These are phyloP conservation scores for Diphyllodes magnificus DNA, from an alignment of 2,113 vertebrate genomes.

Conservation along the genomic window DNA sequence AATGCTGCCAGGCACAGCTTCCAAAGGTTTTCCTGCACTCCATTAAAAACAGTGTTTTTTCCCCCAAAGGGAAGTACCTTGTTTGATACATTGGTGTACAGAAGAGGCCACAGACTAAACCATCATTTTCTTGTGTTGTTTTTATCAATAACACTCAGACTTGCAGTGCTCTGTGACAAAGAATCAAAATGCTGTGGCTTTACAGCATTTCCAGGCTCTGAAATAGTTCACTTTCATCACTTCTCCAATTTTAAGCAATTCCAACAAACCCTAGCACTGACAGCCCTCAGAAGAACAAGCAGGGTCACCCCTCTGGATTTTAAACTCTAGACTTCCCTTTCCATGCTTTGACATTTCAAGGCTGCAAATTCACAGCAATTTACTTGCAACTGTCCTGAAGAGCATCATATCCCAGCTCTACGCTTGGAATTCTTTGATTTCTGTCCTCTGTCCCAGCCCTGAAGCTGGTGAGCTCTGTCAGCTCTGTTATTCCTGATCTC, in stretches of 20 bases:
- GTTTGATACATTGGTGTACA: background rate
- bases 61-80: background rate
- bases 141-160: background rate
- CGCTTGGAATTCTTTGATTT: background rate
- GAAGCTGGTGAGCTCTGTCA: background rate
- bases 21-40: background rate
- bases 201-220: background rate
- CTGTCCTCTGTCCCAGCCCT: background rate
- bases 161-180: background rate
- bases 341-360: background rate
- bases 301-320: background rate
- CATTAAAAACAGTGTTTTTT: fast-evolving
- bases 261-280: background rate
- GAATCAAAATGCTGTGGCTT: background rate
- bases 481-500: background rate
- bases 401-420: fast-evolving
- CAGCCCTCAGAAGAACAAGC: background rate
- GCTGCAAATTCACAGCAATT: background rate
- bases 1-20: background rate
- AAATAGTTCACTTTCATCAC: background rate
- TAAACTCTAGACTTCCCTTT: background rate
- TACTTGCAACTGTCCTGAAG: background rate
- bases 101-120: background rate
- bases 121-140: background rate
- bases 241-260: background rate